Base-by-base conservation (phyloP, 2,888 invertebrate genomes). In the Smittia aterrima region DNA sequence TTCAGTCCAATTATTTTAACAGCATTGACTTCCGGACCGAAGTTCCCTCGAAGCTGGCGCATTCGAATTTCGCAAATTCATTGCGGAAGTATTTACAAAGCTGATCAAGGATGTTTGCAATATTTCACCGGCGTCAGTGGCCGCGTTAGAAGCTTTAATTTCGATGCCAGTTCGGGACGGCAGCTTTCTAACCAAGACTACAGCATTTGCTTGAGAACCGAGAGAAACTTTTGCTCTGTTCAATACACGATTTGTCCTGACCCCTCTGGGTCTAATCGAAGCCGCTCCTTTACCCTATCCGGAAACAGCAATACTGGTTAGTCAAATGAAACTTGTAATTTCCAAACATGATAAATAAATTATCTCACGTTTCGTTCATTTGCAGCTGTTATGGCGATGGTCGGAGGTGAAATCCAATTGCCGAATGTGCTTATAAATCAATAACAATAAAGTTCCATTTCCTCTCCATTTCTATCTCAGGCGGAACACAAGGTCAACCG, bases 111-210 rank as follows among this genome's bases (percentile, higher is more conserved):
- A 7, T 84, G 83, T 40, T 75, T 83, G 40, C 84, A 84, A 77
- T 82, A 81, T 74, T 79, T 78, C 64, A 82, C 81, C 0, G 92
- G 93, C 0, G 91, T 93, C 0, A 90, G 91, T 16, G 95, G 95
- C 0, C 90, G 90, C 75, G 86, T 95, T 13, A 87, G 87, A 53
- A 93, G 93, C 1, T 95, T 92, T 82, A 95, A 95, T 83, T 95
- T 91, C 80, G 92, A 94, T 77, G 87, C 90, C 0, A 84, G 85
- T 0, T 86, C 86, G 0, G 94, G 94, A 0, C 83, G 90, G 1
- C 93, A 94, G 79, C 86, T 95, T 18, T 93, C 93, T 74, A 94
- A 93, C 81, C 93, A 95, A 80, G 94, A 95, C 81, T 95, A 95
- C 80, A 91, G 92, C 76, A 89, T 93, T 76, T 95, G 95, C 80